phyloP scores from a whole-genome alignment of 1,140 invertebrate genomes.

The Maconellicoccus hirsutus region DNA sequence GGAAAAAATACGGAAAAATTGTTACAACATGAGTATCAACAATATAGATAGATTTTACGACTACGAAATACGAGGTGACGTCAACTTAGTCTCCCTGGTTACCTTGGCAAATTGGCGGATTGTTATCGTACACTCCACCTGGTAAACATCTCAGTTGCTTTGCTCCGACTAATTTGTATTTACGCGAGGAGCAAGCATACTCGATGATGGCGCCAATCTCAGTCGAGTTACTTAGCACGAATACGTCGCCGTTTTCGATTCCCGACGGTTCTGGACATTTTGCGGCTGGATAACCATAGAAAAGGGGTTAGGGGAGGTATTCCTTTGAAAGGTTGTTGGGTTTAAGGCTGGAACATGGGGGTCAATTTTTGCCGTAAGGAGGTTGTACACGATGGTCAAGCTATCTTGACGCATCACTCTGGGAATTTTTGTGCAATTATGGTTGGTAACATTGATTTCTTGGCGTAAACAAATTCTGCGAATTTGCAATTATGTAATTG shows the following conservation, averaged over 20 bases:
- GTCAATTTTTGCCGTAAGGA: no score
- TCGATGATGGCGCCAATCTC: constrained; percentile 56
- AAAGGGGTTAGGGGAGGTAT: neutral
- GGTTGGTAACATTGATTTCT: no score
- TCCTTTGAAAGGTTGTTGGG: no score
- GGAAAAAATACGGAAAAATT: constrained; percentile 12
- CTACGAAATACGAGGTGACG: neutral
- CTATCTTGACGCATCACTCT: no score
- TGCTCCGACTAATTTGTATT: constrained; percentile 56
- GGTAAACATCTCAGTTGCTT: constrained; percentile 55
- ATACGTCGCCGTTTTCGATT: constrained; percentile 57
- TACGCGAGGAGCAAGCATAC: constrained; percentile 56
- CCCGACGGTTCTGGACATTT: constrained; percentile 58
- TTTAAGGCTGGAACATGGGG: no score
- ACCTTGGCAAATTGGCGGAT: constrained; percentile 59
- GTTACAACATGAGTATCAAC: neutral
- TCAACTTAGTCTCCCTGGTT: constrained; percentile 31
- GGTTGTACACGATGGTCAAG: no score
- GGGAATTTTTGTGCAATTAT: no score
- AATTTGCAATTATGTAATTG: no score
- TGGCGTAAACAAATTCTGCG: no score
- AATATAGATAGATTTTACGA: neutral
- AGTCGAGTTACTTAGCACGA: constrained; percentile 49
- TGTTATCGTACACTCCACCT: constrained; percentile 65
- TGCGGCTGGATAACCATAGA: constrained; percentile 43